Percentiles rank a stretch among this genome's conserved stretches.
phyloP scores from a whole-genome alignment of 1,140 invertebrate species.

The Ostrea denselamellosa region DNA sequence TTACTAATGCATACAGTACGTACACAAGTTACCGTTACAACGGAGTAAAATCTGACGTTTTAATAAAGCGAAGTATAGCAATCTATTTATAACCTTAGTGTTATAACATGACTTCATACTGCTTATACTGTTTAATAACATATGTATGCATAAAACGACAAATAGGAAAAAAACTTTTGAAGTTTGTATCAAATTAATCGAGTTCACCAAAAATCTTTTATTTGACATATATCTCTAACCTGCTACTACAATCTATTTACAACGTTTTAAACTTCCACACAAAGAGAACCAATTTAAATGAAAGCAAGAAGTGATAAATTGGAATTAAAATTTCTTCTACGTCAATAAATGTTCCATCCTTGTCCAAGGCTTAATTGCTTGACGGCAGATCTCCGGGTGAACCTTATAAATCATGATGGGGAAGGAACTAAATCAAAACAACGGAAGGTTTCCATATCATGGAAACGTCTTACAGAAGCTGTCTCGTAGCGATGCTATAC shows the following conservation, averaged over 20 bases:
- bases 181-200: too few relatives aligned
- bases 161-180: too few relatives aligned
- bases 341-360: background rate
- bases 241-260: background rate
- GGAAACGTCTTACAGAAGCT: background rate
- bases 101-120: too few relatives aligned
- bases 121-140: too few relatives aligned
- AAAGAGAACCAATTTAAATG: background rate
- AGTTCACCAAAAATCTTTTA: background rate
- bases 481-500: too few relatives aligned
- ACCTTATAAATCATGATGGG: background rate
- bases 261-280: background rate
- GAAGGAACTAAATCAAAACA: background rate
- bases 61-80: too few relatives aligned
- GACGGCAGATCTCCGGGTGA: background rate
- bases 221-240: background rate
- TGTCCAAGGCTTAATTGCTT: background rate
- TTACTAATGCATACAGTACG: too few relatives aligned
- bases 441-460: background rate
- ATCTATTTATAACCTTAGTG: too few relatives aligned
- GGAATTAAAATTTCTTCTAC: background rate
- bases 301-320: background rate
- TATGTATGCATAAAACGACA: too few relatives aligned
- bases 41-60: too few relatives aligned
- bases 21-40: too few relatives aligned